Percentiles rank a stretch among this genome's conserved stretches.
Evolutionary conservation across 2,888 invertebrate genomes (phyloP).

Genomic region (Aproaerema taeniolella): DNA sequence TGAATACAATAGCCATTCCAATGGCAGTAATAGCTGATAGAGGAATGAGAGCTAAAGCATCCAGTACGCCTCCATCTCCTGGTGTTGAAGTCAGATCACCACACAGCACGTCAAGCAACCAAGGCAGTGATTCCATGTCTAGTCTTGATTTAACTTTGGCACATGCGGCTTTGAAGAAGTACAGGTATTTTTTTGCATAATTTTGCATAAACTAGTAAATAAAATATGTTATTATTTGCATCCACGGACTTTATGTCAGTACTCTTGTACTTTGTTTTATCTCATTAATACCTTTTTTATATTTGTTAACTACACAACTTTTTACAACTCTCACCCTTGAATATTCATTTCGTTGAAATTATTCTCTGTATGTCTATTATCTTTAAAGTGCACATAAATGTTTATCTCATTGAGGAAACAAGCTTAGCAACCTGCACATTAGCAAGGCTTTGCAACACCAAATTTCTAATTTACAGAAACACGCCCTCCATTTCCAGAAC

Average conservation of each 20-base stretch:
- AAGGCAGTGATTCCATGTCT: slow-evolving; percentile 87
- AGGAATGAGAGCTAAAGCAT: slow-evolving; percentile 56
- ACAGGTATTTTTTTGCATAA: slow-evolving; percentile 40
- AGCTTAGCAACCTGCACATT: not conserved
- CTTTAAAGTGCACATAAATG: too few species aligned
- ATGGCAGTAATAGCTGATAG: slow-evolving; percentile 65
- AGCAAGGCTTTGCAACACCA: slow-evolving; percentile 5
- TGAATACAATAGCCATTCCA: slow-evolving; percentile 68
- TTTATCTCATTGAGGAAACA: too few species aligned
- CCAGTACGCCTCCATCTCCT: slow-evolving; percentile 81
- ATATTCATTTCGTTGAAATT: too few species aligned
- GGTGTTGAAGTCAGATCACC: slow-evolving; percentile 78
- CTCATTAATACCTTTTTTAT: too few species aligned
- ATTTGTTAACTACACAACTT: too few species aligned
- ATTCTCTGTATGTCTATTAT: too few species aligned
- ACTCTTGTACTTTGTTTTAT: too few species aligned
- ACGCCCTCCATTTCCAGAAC: slow-evolving; percentile 42
- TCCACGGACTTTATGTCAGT: too few species aligned
- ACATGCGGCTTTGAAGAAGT: slow-evolving; percentile 77
- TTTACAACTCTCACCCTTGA: too few species aligned
- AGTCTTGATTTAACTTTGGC: slow-evolving; percentile 83
- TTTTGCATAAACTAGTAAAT: too few species aligned
- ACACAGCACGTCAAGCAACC: slow-evolving; percentile 86
- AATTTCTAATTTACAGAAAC: slow-evolving; percentile 9
- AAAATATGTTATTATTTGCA: too few species aligned